phyloP scores from a whole-genome alignment of 2,888 invertebrate genomes.

The Mayetiola destructor region DNA sequence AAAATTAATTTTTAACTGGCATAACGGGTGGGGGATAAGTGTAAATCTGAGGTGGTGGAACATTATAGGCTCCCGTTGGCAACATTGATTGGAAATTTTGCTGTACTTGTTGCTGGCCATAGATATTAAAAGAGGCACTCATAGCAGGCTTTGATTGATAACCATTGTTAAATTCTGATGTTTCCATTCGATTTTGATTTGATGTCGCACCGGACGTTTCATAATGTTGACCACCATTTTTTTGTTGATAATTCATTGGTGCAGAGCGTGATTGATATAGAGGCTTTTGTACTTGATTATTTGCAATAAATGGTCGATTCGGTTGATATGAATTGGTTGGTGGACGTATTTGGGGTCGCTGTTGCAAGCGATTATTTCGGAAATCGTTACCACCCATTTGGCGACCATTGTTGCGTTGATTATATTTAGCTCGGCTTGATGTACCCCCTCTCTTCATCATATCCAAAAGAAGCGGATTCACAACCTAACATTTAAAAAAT shows the following conservation, averaged over 20 bases:
- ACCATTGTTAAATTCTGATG: background rate
- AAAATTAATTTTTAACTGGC: constrained; percentile 31
- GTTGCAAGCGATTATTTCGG: background rate
- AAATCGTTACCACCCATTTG: constrained; percentile 15
- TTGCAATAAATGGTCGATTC: background rate
- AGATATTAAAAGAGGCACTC: too few species aligned
- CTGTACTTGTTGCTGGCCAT: background rate
- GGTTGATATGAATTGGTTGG: background rate
- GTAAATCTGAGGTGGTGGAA: constrained; percentile 1
- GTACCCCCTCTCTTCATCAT: constrained; percentile 33
- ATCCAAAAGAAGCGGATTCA: constrained; percentile 76
- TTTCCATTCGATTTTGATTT: background rate
- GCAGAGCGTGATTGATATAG: background rate
- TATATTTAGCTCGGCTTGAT: background rate
- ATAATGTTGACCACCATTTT: background rate
- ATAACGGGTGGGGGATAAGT: constrained; percentile 19
- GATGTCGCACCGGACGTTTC: background rate
- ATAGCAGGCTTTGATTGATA: background rate
- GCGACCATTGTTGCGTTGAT: constrained; percentile 14
- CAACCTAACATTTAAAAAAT: constrained; percentile 36
- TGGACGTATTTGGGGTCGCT: background rate
- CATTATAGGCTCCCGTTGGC: background rate
- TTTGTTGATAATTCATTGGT: background rate
- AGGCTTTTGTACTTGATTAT: background rate
- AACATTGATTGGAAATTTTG: background rate